Evolutionary conservation across 2,797 vertebrate species (phyloP).

Genomic region (Astyanax mexicanus): DNA sequence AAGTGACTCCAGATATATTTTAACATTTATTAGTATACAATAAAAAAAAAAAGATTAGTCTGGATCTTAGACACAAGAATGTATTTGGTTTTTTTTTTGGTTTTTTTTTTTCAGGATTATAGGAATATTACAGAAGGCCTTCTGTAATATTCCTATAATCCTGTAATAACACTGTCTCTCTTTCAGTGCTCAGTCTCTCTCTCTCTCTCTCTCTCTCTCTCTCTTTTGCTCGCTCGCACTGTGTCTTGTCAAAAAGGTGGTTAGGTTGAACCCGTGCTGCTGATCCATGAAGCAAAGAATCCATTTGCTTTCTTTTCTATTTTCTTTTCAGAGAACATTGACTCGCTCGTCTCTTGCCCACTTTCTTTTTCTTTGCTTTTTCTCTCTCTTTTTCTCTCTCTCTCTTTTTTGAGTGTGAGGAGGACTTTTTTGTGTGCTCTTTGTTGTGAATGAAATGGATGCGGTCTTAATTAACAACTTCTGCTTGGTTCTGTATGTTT

Average conservation of each 20-base stretch:
- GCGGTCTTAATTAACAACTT: constrained; percentile 36
- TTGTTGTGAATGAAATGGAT: constrained; percentile 24
- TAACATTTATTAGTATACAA: too few relatives aligned
- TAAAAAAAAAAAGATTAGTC: too few relatives aligned
- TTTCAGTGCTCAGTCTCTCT: too few relatives aligned
- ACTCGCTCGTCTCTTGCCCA: neutral
- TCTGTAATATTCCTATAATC: too few relatives aligned
- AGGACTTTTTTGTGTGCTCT: constrained; percentile 16
- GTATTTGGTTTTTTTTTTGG: too few relatives aligned
- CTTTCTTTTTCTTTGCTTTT: too few relatives aligned
- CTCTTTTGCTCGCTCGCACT: neutral
- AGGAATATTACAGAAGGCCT: too few relatives aligned
- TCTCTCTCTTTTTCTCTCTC: too few relatives aligned
- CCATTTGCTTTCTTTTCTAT: constrained; percentile 33
- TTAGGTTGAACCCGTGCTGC: constrained; percentile 37
- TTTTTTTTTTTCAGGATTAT: too few relatives aligned
- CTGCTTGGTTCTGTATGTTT: constrained; percentile 15
- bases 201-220: neutral
- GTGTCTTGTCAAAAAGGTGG: constrained; percentile 15
- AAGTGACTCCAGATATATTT: too few relatives aligned
- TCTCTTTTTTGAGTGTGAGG: neutral
- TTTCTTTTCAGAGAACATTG: constrained; percentile 16
- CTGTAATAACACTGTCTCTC: too few relatives aligned
- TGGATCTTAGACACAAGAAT: too few relatives aligned
- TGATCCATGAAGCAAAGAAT: constrained; percentile 33